Evolutionary conservation across 2,113 vertebrate species (phyloP).

Genomic region (Cacatua alba): DNA sequence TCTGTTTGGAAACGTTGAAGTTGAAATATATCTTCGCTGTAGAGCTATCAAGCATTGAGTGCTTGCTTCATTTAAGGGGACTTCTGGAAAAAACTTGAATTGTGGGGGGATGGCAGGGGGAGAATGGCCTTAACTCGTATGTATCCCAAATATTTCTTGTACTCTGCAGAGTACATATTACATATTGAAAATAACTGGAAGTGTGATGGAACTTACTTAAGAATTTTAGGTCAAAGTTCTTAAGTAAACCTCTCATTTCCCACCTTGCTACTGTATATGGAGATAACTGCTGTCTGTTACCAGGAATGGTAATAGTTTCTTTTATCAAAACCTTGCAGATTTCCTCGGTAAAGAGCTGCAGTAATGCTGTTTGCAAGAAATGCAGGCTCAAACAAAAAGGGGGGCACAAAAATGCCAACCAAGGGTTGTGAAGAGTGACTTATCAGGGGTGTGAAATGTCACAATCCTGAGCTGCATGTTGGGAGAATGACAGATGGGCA

Average conservation of each 20-base stretch:
- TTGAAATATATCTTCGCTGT: not conserved
- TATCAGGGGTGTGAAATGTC: not conserved
- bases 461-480: not conserved
- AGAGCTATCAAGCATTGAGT: not conserved
- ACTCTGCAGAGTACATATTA: not conserved
- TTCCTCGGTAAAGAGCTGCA: not conserved
- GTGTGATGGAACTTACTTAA: not conserved
- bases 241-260: not conserved
- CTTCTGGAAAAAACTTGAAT: not conserved
- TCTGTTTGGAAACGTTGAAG: not conserved
- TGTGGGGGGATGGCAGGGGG: rapidly evolving
- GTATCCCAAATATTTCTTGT: not conserved
- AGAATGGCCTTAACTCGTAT: not conserved
- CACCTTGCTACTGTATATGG: not conserved
- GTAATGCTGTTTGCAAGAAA: not conserved
- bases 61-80: not conserved
- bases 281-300: not conserved
- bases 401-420: not conserved
- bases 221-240: not conserved
- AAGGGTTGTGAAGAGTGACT: not conserved
- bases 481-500: not conserved
- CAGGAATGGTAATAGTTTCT: not conserved
- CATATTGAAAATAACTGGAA: not conserved
- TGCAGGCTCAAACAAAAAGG: not conserved
- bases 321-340: not conserved